phyloP scores from a whole-genome alignment of 2,113 vertebrate genomes.

The Hylia prasina region DNA sequence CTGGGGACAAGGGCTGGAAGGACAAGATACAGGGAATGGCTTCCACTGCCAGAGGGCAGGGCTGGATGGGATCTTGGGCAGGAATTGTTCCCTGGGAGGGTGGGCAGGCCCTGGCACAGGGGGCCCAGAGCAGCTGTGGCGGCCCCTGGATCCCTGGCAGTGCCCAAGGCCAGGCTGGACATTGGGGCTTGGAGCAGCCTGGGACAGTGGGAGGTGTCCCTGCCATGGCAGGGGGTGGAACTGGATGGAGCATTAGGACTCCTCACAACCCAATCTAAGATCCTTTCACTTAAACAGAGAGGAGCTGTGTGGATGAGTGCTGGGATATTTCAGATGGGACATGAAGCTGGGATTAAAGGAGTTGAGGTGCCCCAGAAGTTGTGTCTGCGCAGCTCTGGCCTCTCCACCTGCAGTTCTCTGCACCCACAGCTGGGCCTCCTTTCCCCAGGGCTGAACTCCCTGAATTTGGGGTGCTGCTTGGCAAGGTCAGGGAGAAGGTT shows the following conservation, averaged over 20 bases:
- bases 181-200: background rate
- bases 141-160: background rate
- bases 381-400: background rate
- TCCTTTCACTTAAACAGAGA: background rate
- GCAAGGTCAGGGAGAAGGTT: background rate
- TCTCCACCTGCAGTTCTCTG: background rate
- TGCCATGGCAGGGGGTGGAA: background rate
- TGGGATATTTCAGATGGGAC: background rate
- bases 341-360: background rate
- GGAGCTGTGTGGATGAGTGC: rapidly evolving
- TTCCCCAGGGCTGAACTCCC: background rate
- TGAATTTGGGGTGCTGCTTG: background rate
- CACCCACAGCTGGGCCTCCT: background rate
- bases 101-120: background rate
- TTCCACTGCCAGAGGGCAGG: background rate
- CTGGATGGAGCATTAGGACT: background rate
- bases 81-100: background rate
- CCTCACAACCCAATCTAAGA: background rate
- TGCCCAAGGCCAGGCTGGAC: background rate
- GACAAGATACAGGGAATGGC: background rate
- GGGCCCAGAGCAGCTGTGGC: background rate
- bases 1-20: too few species aligned
- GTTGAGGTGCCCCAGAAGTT: background rate
- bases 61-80: background rate
- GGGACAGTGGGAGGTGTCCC: rapidly evolving